Base-by-base conservation (phyloP, 1,140 invertebrate genomes). In the Hesperophylax magnus region DNA sequence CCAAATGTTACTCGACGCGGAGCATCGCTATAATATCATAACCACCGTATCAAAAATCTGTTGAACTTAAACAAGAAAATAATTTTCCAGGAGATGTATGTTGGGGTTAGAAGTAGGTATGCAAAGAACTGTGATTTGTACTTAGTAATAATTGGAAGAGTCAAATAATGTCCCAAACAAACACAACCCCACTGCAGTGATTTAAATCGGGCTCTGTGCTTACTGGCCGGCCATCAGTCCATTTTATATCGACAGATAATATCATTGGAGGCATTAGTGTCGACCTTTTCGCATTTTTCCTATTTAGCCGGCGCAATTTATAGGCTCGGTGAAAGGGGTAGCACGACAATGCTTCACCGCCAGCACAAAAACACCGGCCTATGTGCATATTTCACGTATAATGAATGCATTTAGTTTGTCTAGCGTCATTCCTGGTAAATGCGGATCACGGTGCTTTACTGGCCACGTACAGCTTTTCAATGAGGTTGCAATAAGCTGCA, bases 201-300 rank as follows among this genome's bases (percentile, higher is more conserved):
- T 67, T 67, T 8, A 31, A 67, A 11, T 39, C 24, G n/a, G 17
- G 63, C n/a, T 27, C n/a, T 9, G 56, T 56, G 18, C 15, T 34
- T 27, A 61, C 22, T 54, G 56, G 0, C 11, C 31, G 39, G 27
- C 67, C 78, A 74, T 79, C 80, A 61, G 47, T 81, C 61, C 67
- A 47, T 65, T 78, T 54, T 63, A 63, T 74, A 81, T 75, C 63
- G 74, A 83, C 81, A 78, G 81, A 83, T 80, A 80, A 80, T 80
- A 80, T 80, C 78, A 83, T 80, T 83, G 72, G 78, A 78, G 78
- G 79, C 78, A 80, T 80, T 79, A 82, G 24, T 65, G 81, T 63
- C 74, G 78, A 72, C 69, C 78, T 79, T 82, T 82, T 80, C 81
- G 81, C 78, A 82, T 82, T 80, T 83, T 83, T 83, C 78, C 61